A percentile compares a stretch with the other conserved stretches of the same genome.
These are phyloP conservation scores for Brachypodius melanocephalos DNA, from an alignment of 2,113 vertebrate genomes.

Conservation along the genomic window DNA sequence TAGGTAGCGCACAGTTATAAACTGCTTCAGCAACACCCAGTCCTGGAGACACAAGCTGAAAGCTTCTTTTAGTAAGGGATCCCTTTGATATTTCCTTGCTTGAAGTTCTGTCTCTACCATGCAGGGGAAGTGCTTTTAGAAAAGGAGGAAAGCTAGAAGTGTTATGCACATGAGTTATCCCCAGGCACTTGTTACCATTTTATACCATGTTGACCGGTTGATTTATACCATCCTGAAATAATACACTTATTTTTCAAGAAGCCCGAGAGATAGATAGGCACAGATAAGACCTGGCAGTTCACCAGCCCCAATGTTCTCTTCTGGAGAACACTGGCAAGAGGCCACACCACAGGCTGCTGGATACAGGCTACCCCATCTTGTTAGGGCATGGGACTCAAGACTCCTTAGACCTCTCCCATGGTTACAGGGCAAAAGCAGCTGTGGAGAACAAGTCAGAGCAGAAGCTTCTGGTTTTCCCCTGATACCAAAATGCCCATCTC, in stretches of 20 bases:
- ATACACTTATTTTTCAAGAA: constrained; percentile 19
- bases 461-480: background rate
- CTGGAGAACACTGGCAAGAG: background rate
- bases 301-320: background rate
- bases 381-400: background rate
- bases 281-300: background rate
- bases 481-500: background rate
- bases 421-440: background rate
- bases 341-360: background rate
- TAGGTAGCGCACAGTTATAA: background rate
- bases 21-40: background rate
- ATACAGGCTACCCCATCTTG: background rate
- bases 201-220: background rate
- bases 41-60: background rate
- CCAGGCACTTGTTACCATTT: background rate
- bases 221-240: constrained; percentile 51
- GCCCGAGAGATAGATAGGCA: background rate
- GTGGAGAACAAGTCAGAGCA: background rate
- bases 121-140: background rate
- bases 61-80: background rate
- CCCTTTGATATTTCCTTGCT: constrained; percentile 1
- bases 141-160: background rate
- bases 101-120: background rate
- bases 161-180: background rate
- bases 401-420: background rate